A percentile compares a stretch with the other conserved stretches of the same genome.
Evolutionary conservation across 2,888 invertebrate genomes (phyloP).

Genomic region (Folsomia manolachei): DNA sequence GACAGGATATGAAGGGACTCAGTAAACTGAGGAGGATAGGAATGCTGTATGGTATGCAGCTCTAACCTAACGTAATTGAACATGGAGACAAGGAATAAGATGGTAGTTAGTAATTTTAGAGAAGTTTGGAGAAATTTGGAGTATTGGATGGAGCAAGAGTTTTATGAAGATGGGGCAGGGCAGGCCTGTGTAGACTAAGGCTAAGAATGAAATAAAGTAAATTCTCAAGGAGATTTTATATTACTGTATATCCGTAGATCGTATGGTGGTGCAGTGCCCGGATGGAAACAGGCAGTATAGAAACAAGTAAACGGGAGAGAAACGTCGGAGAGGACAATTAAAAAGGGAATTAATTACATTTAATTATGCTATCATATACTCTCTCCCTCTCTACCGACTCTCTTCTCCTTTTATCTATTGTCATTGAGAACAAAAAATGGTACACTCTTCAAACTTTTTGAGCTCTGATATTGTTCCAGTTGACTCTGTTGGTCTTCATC

Average conservation of each 20-base stretch:
- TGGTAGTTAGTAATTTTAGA: neutral
- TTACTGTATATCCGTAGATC: constrained; percentile 28
- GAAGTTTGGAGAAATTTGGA: constrained; percentile 3
- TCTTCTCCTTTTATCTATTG: constrained; percentile 36
- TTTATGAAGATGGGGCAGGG: constrained; percentile 20
- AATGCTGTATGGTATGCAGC: neutral
- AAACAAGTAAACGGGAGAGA: constrained; percentile 31
- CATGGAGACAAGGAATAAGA: constrained; percentile 8
- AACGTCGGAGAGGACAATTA: constrained; percentile 45
- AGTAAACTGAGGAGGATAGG: neutral
- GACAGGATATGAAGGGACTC: neutral
- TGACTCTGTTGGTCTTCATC: constrained; percentile 26
- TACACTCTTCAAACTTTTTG: constrained; percentile 34
- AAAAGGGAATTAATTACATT: constrained; percentile 51
- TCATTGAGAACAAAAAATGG: constrained; percentile 45
- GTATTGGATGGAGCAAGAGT: constrained; percentile 2
- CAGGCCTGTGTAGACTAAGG: constrained; percentile 1
- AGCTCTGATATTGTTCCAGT: constrained; percentile 37
- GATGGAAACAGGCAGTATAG: neutral
- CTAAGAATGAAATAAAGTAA: constrained; percentile 32
- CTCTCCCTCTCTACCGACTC: constrained; percentile 34
- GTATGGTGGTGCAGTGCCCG: constrained; percentile 19
- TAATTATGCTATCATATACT: constrained; percentile 51
- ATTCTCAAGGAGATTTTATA: constrained; percentile 31
- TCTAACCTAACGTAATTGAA: constrained; percentile 8